Percentiles rank a stretch among this genome's conserved stretches.
These are phyloP conservation scores for Philypnodon macrostomus DNA, from an alignment of 2,797 vertebrate genomes.

Conservation along the genomic window DNA sequence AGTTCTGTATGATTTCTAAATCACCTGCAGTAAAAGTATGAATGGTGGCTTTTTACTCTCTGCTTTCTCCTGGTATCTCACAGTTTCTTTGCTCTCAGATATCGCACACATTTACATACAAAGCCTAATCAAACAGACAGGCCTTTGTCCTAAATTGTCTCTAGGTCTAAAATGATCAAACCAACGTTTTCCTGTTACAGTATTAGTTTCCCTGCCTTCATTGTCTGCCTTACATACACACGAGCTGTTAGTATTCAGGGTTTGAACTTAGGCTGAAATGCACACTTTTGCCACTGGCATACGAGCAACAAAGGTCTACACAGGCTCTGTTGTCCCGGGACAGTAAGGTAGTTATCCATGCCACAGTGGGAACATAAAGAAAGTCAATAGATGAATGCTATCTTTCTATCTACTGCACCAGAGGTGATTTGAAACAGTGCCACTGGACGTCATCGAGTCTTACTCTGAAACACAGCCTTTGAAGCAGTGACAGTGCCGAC, in stretches of 20 bases:
- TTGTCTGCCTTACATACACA: conserved; percentile 38
- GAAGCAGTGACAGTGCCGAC: conserved; percentile 64
- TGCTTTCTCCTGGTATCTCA: too few relatives aligned
- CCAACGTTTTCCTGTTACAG: conserved; percentile 41
- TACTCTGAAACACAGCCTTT: conserved; percentile 60
- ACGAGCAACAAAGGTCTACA: conserved; percentile 69
- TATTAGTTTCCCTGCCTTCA: conserved; percentile 47
- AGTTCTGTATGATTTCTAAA: not conserved
- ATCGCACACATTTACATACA: conserved; percentile 32
- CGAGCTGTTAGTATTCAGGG: conserved; percentile 49
- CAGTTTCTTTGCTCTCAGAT: too few relatives aligned
- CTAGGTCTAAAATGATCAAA: conserved; percentile 46
- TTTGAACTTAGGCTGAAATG: conserved; percentile 67
- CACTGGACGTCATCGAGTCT: conserved; percentile 65
- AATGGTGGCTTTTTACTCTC: conserved; percentile 18
- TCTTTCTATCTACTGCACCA: conserved; percentile 74
- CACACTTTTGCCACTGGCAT: conserved; percentile 69
- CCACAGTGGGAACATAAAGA: conserved; percentile 72
- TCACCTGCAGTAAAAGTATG: conserved; percentile 8
- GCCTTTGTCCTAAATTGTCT: conserved; percentile 50
- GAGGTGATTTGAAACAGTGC: conserved; percentile 74
- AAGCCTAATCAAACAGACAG: conserved; percentile 21
- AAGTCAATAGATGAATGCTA: conserved; percentile 73
- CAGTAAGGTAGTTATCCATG: conserved; percentile 73
- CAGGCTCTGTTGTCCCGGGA: conserved; percentile 68